Evolutionary conservation across 92 coral and sea anemone genomes (phyloP), one percentile per base, ranked within the genome.

Genomic region (Palythoa heliodiscus): DNA sequence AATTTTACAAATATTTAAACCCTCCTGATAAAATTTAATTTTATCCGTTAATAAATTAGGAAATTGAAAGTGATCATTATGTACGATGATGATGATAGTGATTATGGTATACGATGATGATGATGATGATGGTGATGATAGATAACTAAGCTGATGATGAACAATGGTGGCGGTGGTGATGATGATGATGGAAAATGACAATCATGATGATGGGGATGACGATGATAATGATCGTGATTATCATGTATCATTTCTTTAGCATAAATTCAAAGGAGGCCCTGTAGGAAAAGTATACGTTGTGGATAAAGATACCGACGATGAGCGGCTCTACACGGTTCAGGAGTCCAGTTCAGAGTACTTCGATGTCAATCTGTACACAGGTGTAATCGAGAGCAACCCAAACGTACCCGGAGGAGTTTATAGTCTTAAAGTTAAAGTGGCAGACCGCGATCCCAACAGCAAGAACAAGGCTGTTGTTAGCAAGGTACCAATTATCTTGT

Each of bases 231-330:
- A 15, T 37, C 1, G 7, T 70, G 19, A 16, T 71, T 3, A 39
- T 16, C 16, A 15, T 14, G 38, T 87, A 1, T 76, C 77, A 63
- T 77, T 63, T 60, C 81, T 78, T 29, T 88, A 89, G 69, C 92
- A 90, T 11, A 93, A 91, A 53, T 97, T 95, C 72, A 87, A 87
- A 22, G 98, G 93, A 19, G 95, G 95, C n/a, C 85, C 80, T 63
- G 89, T 97, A 22, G 99, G 98, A 15, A 88, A 87, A 74, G 95
- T 97, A 38, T 94, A 91, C 40, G 99, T 97, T 68, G 91, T 86
- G 58, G 99, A 97, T 86, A 61, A 84, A 53, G 99, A 97, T 88
- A 93, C 89, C n/a, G 93, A 94, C 77, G 99, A 97, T 86, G 79
- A 73, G 66, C 75, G 99, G 52, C 86, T 75, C 40, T 97, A 97